phyloP scores from a whole-genome alignment of 2,113 vertebrate genomes.

The Lophotis ruficrista region DNA sequence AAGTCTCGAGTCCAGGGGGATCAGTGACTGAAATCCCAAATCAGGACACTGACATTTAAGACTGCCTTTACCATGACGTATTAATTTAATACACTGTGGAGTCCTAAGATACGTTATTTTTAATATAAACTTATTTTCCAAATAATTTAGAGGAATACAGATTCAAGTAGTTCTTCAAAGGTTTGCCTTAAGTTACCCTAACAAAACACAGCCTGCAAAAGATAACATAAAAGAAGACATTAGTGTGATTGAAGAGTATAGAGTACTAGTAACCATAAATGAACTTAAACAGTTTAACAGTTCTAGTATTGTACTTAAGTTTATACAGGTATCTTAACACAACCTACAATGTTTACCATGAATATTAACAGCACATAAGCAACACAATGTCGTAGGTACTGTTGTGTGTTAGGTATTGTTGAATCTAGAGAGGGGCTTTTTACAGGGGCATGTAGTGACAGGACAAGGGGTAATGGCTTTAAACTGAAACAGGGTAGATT shows the following conservation, averaged over 20 bases:
- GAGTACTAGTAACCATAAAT: neutral
- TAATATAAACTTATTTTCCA: neutral
- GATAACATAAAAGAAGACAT: constrained; percentile 19
- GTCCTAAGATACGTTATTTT: neutral
- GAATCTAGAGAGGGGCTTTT: no score
- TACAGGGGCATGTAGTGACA: no score
- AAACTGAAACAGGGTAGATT: no score
- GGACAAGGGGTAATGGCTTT: no score
- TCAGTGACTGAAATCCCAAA: neutral
- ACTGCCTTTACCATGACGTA: neutral
- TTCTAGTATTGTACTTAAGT: constrained; percentile 32
- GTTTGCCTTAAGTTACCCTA: constrained; percentile 14
- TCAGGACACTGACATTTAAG: neutral
- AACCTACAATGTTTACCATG: constrained; percentile 13
- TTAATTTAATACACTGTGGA: constrained; percentile 3
- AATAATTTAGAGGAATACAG: constrained; percentile 27
- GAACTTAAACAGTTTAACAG: constrained; percentile 6
- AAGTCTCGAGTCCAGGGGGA: neutral
- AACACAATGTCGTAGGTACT: constrained; percentile 19
- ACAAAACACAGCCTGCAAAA: neutral
- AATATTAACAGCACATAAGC: constrained; percentile 52
- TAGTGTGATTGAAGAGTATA: neutral
- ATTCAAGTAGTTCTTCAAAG: constrained; percentile 48
- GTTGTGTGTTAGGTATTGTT: no score
- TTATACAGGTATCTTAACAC: constrained; percentile 3